Conservation (phyloP, 2,888 invertebrate species). For the Galeruca laticollis region DNA sequence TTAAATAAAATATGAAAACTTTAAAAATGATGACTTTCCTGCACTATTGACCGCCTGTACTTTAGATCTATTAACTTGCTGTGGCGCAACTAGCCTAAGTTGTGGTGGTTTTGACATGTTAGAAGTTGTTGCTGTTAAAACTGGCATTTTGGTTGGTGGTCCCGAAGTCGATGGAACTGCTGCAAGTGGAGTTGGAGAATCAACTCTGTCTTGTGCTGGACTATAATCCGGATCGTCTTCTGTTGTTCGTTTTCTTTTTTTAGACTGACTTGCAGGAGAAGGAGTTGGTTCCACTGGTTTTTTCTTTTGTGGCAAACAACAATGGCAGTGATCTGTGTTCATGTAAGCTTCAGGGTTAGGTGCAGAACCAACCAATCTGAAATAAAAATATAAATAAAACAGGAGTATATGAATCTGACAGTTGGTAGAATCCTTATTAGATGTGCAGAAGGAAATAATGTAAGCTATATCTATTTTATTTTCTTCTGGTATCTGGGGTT, state of each 20-base stretch:
- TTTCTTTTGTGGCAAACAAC: slow-evolving; percentile 61
- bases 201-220: slow-evolving; percentile 47
- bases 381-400: slow-evolving; percentile 39
- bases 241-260: slow-evolving; percentile 47
- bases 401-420: not conserved
- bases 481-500: no score
- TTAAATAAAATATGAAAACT: not conserved
- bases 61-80: slow-evolving; percentile 36
- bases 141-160: slow-evolving; percentile 11
- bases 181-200: slow-evolving; percentile 33
- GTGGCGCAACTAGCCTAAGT: slow-evolving; percentile 23
- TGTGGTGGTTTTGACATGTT: slow-evolving; percentile 41
- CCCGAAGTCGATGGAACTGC: not conserved
- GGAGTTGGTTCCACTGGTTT: slow-evolving; percentile 41
- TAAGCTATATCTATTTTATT: no score
- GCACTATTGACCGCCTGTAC: slow-evolving; percentile 25
- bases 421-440: no score
- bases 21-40: not conserved
- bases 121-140: slow-evolving; percentile 18
- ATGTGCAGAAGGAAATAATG: no score
- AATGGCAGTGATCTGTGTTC: slow-evolving; percentile 56
- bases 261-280: slow-evolving; percentile 38
- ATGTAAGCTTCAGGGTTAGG: slow-evolving; percentile 61
- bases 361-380: slow-evolving; percentile 67
- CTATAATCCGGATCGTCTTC: slow-evolving; percentile 57